A percentile compares a stretch with the other conserved stretches of the same genome.
These are phyloP conservation scores for Odobenus rosmarus DNA, from an alignment of 2,113 vertebrate species.

Conservation along the genomic window DNA sequence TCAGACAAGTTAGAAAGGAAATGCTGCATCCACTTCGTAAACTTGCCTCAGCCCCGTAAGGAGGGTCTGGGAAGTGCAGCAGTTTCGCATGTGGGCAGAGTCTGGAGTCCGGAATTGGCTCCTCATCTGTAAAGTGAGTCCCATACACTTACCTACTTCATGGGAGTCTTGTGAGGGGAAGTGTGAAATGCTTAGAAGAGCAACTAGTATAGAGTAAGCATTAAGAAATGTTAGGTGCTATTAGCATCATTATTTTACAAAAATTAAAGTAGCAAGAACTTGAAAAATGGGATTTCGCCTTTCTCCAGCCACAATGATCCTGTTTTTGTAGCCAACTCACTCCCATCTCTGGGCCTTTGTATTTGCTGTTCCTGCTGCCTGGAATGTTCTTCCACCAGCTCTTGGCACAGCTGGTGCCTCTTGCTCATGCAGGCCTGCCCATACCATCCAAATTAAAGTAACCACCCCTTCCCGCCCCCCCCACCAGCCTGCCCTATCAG, in stretches of 20 bases:
- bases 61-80: not conserved
- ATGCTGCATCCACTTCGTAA: not conserved
- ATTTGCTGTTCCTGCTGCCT: not conserved
- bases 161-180: not conserved
- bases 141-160: not conserved
- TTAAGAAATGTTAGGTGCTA: not conserved
- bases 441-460: not conserved
- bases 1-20: slow-evolving; percentile 15
- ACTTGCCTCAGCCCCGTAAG: not conserved
- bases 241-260: not conserved
- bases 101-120: not conserved
- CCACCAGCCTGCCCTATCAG: not conserved
- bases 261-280: slow-evolving; percentile 15
- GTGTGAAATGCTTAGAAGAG: not conserved
- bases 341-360: not conserved
- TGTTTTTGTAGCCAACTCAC: not conserved
- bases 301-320: not conserved
- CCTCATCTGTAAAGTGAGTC: slow-evolving; percentile 16
- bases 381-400: not conserved
- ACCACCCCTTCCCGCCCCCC: not conserved
- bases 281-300: not conserved
- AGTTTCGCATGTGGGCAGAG: not conserved
- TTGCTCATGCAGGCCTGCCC: not conserved
- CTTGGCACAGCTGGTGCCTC: not conserved
- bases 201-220: not conserved